Evolutionary conservation across 2,797 vertebrate species (phyloP), one percentile per base, ranked within the genome.

Genomic region (Sebastes steindachneri): DNA sequence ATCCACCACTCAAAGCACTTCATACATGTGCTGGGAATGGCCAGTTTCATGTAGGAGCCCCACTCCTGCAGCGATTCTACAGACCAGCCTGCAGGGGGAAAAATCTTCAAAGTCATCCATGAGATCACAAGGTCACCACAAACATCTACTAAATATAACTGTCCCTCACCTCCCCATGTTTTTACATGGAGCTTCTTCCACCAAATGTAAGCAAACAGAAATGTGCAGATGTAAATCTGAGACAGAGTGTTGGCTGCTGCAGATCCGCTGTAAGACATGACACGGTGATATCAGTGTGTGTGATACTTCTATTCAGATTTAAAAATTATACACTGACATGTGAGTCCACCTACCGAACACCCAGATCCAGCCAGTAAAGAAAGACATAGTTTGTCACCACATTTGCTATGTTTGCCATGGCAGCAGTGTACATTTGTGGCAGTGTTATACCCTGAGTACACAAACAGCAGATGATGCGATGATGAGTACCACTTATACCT

Each of bases 1-100:
- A 98, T 94, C 98, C 97, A 99, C 97, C 97, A 98, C 88, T 98
- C 97, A 3, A 98, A 97, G 63, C 97, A 98, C 10, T 96, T 89
- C 98, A 99, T 97, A 10, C 97, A 57, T 93, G 96, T 96, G 78
- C 97, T 96, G 8, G 98, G 98, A 59, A 99, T 59, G 0, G 98
- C 98, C 86, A 99, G 95, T 29, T 71, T 94, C 94, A 97, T 95
- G 81, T 96, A 99, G 31, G 96, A 91, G 9, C 96, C 96, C 98
- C 98, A 99, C 19, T 98, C 96, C 82, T 98, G 92, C 9, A 99
- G 93, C 12, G 97, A 97, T 62, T 97, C 97, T 5, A 74, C 57
- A 37, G 96, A 96, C 97, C 98, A 99, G 14, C 98, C 98, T 99
- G 93, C 11, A 90, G 85, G 73, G 75, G 90, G 82, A 71, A 67